Conservation (phyloP, 2,888 invertebrate species). For the Pollenia griseotomentosa region DNA sequence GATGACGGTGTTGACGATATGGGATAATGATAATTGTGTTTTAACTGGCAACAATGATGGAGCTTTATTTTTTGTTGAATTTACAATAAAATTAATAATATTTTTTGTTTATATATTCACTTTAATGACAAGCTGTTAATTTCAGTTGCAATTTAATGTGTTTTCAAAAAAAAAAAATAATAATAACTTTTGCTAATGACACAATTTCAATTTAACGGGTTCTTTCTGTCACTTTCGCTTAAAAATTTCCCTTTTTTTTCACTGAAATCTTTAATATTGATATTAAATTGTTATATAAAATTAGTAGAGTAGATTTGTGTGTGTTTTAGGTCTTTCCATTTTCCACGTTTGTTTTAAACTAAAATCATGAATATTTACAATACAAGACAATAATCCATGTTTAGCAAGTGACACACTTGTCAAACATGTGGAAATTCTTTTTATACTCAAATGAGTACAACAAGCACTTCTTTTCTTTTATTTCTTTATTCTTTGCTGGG, state of each 20-base stretch:
- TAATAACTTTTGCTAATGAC: constrained; percentile 26
- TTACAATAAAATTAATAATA: neutral
- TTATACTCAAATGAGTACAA: constrained; percentile 61
- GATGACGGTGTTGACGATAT: constrained; percentile 3
- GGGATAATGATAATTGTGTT: constrained; percentile 33
- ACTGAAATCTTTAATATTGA: constrained; percentile 16
- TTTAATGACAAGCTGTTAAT: constrained; percentile 53
- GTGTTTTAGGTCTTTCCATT: constrained; percentile 54
- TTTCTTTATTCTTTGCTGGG: constrained; percentile 67
- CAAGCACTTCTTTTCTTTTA: constrained; percentile 53
- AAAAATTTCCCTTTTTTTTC: constrained; percentile 30
- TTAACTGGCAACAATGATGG: constrained; percentile 30
- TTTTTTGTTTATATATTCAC: constrained; percentile 27
- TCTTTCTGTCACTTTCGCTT: constrained; percentile 46
- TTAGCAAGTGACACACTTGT: constrained; percentile 71
- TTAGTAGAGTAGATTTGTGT: constrained; percentile 8
- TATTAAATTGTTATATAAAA: constrained; percentile 41
- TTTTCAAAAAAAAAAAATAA: neutral
- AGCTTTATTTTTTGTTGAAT: constrained; percentile 8
- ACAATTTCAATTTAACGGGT: constrained; percentile 36
- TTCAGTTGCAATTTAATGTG: neutral
- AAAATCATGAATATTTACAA: constrained; percentile 60
- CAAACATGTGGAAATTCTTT: constrained; percentile 71
- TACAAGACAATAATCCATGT: constrained; percentile 65
- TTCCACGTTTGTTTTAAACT: constrained; percentile 62